These are phyloP conservation scores for Chiloscyllium plagiosum DNA, from an alignment of 2,113 vertebrate species.

Conservation along the genomic window DNA sequence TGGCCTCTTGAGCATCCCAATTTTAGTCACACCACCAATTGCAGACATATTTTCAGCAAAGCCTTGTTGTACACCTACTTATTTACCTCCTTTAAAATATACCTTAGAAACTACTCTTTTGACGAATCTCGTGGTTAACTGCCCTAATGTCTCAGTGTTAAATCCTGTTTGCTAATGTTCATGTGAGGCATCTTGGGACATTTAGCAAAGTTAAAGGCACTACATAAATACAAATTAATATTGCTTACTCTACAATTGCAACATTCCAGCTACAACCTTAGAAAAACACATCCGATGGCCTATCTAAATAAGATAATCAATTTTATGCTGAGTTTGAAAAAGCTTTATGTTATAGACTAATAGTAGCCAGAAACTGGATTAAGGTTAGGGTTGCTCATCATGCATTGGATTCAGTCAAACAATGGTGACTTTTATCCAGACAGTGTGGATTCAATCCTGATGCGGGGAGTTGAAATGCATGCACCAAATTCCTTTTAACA, in stretches of 20 bases:
- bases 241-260: neutral
- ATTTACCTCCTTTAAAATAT: too few species aligned
- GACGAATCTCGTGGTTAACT: too few species aligned
- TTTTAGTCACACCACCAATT: too few species aligned
- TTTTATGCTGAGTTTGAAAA: neutral
- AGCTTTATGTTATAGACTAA: neutral
- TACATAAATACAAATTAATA: too few species aligned
- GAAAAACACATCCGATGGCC: neutral
- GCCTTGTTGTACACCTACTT: too few species aligned
- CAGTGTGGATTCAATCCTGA: neutral
- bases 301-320: neutral
- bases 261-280: neutral
- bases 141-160: too few species aligned
- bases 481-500: neutral
- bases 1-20: too few species aligned
- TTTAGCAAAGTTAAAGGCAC: too few species aligned
- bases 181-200: too few species aligned
- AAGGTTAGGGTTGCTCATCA: neutral
- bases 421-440: neutral
- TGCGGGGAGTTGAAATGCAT: neutral
- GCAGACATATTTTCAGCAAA: too few species aligned
- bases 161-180: too few species aligned
- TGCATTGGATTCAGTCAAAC: neutral
- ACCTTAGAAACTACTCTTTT: too few species aligned
- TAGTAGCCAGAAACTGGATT: neutral